Evolutionary conservation across 2,113 vertebrate species (phyloP).

Genomic region (Forbesichthys papilliferus): DNA sequence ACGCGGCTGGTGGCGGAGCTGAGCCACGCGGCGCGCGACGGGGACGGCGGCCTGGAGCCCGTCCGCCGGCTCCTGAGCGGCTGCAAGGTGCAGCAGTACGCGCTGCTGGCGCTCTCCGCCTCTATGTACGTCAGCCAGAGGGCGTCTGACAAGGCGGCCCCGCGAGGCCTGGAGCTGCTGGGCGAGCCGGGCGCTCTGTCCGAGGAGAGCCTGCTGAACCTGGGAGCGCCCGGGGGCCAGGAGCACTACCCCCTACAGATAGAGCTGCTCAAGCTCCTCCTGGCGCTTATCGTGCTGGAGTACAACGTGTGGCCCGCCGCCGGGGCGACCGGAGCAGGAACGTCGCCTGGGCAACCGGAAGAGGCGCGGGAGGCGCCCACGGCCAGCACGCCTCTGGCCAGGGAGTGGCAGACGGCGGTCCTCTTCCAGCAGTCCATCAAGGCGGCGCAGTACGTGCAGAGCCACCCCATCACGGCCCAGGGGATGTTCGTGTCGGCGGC

Average conservation of each 20-base stretch:
- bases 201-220: slow-evolving; percentile 85
- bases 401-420: slow-evolving; percentile 90
- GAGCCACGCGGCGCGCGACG: slow-evolving; percentile 67
- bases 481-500: slow-evolving; percentile 92
- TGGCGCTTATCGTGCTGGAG: slow-evolving; percentile 89
- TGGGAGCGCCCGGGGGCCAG: slow-evolving; percentile 85
- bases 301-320: slow-evolving; percentile 79
- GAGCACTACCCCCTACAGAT: slow-evolving; percentile 93
- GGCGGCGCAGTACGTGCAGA: slow-evolving; percentile 85
- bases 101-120: slow-evolving; percentile 86
- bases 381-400: slow-evolving; percentile 77
- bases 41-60: slow-evolving; percentile 64
- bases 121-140: slow-evolving; percentile 91
- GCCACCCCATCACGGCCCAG: slow-evolving; percentile 91
- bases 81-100: slow-evolving; percentile 88
- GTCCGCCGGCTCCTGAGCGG: slow-evolving; percentile 79
- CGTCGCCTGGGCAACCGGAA: slow-evolving; percentile 35
- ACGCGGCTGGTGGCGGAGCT: slow-evolving; percentile 84
- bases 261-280: slow-evolving; percentile 90
- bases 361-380: slow-evolving; percentile 74
- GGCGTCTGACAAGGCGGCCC: slow-evolving; percentile 52
- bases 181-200: slow-evolving; percentile 76
- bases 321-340: slow-evolving; percentile 10
- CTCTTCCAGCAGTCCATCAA: slow-evolving; percentile 93
- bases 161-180: slow-evolving; percentile 4